phyloP scores from a whole-genome alignment of 2,888 invertebrate species.

The Caenorhabditis panamensis region DNA sequence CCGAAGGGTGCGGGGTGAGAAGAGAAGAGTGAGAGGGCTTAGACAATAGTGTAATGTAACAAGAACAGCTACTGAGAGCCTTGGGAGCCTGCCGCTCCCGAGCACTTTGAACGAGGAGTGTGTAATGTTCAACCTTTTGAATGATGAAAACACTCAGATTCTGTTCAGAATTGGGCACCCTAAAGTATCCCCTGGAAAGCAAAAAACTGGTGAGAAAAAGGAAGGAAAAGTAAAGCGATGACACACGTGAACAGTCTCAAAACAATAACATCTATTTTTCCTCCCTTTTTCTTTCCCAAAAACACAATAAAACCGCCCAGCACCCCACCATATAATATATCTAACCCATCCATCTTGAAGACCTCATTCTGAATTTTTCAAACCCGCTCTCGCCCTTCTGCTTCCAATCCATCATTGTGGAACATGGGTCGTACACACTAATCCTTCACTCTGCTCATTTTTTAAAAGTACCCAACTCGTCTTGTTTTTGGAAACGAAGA shows the following conservation, averaged over 20 bases:
- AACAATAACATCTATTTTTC: background rate
- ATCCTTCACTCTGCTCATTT: conserved; percentile 13
- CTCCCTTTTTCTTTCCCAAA: background rate
- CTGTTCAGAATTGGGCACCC: too few relatives aligned
- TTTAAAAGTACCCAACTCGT: background rate
- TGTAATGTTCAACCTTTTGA: background rate
- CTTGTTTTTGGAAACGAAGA: conserved; percentile 8
- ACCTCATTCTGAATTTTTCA: background rate
- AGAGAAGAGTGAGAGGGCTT: background rate
- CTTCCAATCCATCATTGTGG: conserved; percentile 45
- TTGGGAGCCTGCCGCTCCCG: background rate
- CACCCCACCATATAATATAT: background rate
- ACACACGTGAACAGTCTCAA: background rate
- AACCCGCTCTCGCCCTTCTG: too few relatives aligned
- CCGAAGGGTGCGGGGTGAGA: background rate
- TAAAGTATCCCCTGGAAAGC: too few relatives aligned
- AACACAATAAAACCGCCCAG: background rate
- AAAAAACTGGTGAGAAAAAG: too few relatives aligned
- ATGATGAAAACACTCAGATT: too few relatives aligned
- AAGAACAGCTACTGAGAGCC: background rate
- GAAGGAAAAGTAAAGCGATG: background rate
- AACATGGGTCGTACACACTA: conserved; percentile 45
- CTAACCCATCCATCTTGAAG: background rate
- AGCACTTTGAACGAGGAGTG: background rate
- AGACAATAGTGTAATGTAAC: background rate